Base-by-base conservation (phyloP, 2,888 invertebrate species). In the Andrena dorsata region DNA sequence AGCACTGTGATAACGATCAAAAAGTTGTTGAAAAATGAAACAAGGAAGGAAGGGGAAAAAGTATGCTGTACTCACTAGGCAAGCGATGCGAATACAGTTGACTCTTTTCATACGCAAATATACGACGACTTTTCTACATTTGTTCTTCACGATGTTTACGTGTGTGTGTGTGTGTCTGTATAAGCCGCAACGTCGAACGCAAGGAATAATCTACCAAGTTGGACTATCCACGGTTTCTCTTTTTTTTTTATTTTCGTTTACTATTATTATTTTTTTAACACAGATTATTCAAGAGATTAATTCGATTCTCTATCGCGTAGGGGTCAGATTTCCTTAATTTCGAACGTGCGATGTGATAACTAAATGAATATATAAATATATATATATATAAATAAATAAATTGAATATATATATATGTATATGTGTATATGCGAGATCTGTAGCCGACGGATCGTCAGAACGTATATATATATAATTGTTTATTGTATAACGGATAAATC, bases 291-390 rank as follows among this genome's bases (percentile, higher is more conserved):
- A 5, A 30, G 64, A 72, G 71, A 72, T 71, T 56, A 56, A 53
- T 68, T 69, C 47, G 16, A 30, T 75, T 61, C 10, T 51, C 41
- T 58, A 16, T 72, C 63, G 53, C 64, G 60, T 80, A 32, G 60
- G 61, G 69, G 58, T 72, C 71, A 49, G 32, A 68, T 72, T 80
- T 77, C 76, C 82, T 87, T 86, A 74, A 75, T 86, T 89, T 86
- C 71, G 73, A 85, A 87, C 84, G 81, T 83, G 84, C 77, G 80
- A 88, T 88, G 88, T 89, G 89, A 89, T 89, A 89, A 86, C 68
- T 78, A 74, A 76, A 77, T 32, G 69, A 69, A 76, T 70, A 76
- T 56, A 69, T 63, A 64, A 56, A 73, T 49, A 56, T 51, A 76
- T 81, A 63, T n/a, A 69, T 61, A 49, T 23, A 41, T 30, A 64